Base-by-base conservation (phyloP, 2,113 vertebrate species). In the Poeciliopsis occidentalis region DNA sequence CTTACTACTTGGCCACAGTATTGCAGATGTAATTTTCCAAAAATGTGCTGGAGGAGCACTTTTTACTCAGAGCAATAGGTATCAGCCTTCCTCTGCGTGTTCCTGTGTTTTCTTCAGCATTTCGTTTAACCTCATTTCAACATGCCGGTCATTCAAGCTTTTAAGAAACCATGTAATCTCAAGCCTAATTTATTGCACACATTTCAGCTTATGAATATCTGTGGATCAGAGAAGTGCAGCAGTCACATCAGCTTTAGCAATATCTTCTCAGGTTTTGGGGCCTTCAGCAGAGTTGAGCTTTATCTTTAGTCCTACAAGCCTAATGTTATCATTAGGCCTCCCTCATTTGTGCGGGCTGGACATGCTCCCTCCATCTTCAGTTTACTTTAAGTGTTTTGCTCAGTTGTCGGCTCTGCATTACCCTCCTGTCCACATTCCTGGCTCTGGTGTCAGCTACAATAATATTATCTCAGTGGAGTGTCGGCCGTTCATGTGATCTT, bases 391-490 rank as follows among this genome's bases (percentile, higher is more conserved):
- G 34, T 81, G 12, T 30, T 31, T 75, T 39, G 41, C 61, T 75
- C 44, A 47, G 44, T 3, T 32, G 27, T 34, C 51, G 10, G 75
- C 62, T 66, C 64, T 76, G 66, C 63, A 19, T 69, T 1, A 31
- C 34, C 71, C 37, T 63, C 37, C n/a, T 63, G 12, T 27, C 17
- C 66, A 71, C 57, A 83, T 80, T 76, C 78, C 81, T 64, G n/a
- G 32, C 86, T 80, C 73, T 76, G 22, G 24, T 69, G 74, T 73
- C 71, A 69, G 78, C 71, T 89, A 81, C 17, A 87, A 87, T 83
- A 90, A 90, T 88, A 84, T 90, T 88, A 85, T 88, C 66, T 73
- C 71, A 84, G 69, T 81, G 3, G 17, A 79, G 69, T 85, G 67
- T 80, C 51, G 24, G 44, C 75, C 27, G 47, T 83, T 86, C 80